phyloP scores from a whole-genome alignment of 2,888 invertebrate species.

The Drosophila lutescens region DNA sequence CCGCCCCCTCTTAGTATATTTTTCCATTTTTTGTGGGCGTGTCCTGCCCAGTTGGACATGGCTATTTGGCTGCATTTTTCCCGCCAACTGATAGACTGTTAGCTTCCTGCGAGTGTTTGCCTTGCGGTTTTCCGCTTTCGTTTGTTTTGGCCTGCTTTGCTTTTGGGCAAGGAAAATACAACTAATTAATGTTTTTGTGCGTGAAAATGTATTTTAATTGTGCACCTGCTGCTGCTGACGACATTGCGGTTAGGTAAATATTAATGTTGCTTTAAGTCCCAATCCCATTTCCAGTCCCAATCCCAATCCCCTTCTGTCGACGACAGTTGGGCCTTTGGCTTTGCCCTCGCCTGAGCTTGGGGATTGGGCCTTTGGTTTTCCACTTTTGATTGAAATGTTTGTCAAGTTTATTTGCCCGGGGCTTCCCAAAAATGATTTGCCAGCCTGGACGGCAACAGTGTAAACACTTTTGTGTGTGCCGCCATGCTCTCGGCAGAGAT shows the following conservation, averaged over 20 bases:
- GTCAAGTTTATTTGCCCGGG: constrained; percentile 40
- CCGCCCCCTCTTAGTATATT: neutral
- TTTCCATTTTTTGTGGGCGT: constrained; percentile 18
- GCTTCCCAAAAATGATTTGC: constrained; percentile 31
- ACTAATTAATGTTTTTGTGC: constrained; percentile 65
- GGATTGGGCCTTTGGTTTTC: constrained; percentile 13
- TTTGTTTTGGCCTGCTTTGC: constrained; percentile 17
- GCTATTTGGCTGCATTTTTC: constrained; percentile 40
- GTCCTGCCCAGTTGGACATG: constrained; percentile 30
- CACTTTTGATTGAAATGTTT: constrained; percentile 47
- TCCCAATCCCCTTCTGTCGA: constrained; percentile 13
- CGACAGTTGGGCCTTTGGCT: constrained; percentile 15
- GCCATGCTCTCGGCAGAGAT: constrained; percentile 1
- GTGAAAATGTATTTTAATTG: constrained; percentile 49
- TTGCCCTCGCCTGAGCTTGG: neutral
- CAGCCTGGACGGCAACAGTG: constrained; percentile 19
- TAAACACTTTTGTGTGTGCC: constrained; percentile 22
- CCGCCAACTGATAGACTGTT: constrained; percentile 45
- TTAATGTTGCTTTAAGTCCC: constrained; percentile 35
- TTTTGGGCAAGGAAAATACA: constrained; percentile 23
- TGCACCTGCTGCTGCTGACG: constrained; percentile 34
- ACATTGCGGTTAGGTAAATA: constrained; percentile 49
- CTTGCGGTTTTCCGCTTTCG: constrained; percentile 20
- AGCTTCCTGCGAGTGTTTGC: constrained; percentile 33
- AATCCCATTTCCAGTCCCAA: constrained; percentile 1